Evolutionary conservation across 2,113 vertebrate species (phyloP).

Genomic region (Pelmatolapia mariae): DNA sequence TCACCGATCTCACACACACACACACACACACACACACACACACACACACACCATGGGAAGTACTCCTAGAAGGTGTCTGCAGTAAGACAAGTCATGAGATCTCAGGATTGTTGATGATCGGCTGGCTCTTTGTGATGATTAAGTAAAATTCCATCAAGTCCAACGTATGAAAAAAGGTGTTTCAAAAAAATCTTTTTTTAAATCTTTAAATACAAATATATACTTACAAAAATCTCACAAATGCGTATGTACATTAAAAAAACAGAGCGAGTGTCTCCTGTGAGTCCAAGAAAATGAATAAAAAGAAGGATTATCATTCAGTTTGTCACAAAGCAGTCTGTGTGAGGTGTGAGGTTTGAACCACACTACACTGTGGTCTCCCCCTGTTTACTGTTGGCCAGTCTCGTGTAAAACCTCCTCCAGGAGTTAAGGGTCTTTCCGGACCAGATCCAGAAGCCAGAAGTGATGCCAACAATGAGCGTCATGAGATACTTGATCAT

Average conservation of each 20-base stretch:
- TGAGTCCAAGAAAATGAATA: conserved; percentile 4
- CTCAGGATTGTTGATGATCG: background rate
- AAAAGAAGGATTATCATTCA: conserved; percentile 35
- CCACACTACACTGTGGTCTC: conserved; percentile 89
- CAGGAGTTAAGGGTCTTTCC: conserved; percentile 96
- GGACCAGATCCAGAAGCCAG: conserved; percentile 98
- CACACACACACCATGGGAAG: background rate
- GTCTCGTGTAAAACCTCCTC: conserved; percentile 95
- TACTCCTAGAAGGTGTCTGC: conserved; percentile 33
- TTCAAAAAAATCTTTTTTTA: background rate
- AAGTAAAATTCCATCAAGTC: conserved; percentile 24
- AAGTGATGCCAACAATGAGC: conserved; percentile 96
- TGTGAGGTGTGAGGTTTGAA: background rate
- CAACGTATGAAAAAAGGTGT: conserved; percentile 16
- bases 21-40: background rate
- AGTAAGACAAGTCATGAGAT: conserved; percentile 31
- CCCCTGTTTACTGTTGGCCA: conserved; percentile 90
- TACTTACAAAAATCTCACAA: conserved; percentile 92
- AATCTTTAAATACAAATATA: conserved; percentile 96
- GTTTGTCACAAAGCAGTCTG: conserved; percentile 11
- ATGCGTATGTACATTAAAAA: conserved; percentile 84
- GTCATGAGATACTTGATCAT: conserved; percentile 99
- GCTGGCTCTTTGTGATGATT: conserved; percentile 28
- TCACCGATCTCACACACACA: background rate
- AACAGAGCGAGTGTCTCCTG: conserved; percentile 14